A percentile compares a stretch with the other conserved stretches of the same genome.
Evolutionary conservation across 1,140 invertebrate genomes (phyloP).

Genomic region (Leptonema lineaticorne): DNA sequence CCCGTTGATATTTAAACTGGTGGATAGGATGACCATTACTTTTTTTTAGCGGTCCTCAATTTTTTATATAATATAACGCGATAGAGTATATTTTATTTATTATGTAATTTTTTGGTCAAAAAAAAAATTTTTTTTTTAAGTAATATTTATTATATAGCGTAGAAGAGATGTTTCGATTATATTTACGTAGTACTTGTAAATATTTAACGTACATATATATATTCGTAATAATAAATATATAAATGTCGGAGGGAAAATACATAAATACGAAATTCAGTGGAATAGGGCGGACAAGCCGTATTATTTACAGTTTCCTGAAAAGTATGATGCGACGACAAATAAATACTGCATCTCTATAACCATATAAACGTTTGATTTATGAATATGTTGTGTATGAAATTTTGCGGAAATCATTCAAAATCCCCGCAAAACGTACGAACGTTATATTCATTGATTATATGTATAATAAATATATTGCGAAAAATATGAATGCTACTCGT

Average conservation of each 20-base stretch:
- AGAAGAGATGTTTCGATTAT: no score
- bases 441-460: no score
- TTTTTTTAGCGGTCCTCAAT: background rate
- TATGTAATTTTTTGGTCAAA: background rate
- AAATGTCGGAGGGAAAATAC: conserved; percentile 18
- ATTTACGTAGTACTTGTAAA: no score
- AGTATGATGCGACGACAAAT: conserved; percentile 32
- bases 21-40: conserved; percentile 17
- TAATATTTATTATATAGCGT: background rate
- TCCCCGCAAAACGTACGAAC: background rate
- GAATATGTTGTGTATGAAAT: background rate
- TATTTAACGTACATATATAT: background rate
- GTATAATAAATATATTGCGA: no score
- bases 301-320: conserved; percentile 31
- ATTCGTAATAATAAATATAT: background rate
- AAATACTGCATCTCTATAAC: conserved; percentile 24
- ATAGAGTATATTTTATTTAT: conserved; percentile 1
- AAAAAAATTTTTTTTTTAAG: background rate
- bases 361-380: conserved; percentile 18
- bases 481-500: no score
- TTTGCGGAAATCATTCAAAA: conserved; percentile 1
- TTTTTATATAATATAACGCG: background rate
- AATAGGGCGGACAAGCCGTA: conserved; percentile 24
- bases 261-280: conserved; percentile 30
- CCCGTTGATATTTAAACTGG: conserved; percentile 24